These are phyloP conservation scores for Callyntrura sp. DNA, from an alignment of 2,888 invertebrate genomes.

Conservation along the genomic window DNA sequence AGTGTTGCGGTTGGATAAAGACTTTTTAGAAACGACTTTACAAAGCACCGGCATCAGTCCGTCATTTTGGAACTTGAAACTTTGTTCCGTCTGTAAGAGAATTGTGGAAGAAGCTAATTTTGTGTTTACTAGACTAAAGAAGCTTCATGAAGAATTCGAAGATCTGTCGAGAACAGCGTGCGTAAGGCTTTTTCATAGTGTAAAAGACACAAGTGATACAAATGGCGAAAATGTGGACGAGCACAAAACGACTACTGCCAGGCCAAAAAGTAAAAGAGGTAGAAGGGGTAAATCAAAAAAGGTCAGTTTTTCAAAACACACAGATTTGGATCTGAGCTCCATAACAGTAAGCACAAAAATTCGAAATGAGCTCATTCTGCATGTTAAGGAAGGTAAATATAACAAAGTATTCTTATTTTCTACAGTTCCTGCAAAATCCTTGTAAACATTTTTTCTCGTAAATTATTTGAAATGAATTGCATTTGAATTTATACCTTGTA, in stretches of 20 bases:
- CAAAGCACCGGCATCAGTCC: slow-evolving; percentile 11
- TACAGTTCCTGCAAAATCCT: too few species aligned
- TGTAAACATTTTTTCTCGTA: too few species aligned
- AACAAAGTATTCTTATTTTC: too few species aligned
- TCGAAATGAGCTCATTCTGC: background rate
- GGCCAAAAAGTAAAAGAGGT: background rate
- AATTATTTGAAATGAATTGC: too few species aligned
- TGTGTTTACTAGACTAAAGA: slow-evolving; percentile 49
- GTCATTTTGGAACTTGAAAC: slow-evolving; percentile 20
- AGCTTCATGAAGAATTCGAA: slow-evolving; percentile 52
- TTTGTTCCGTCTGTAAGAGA: slow-evolving; percentile 36
- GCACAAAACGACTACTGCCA: background rate
- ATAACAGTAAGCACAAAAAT: background rate
- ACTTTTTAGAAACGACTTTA: slow-evolving; percentile 14
- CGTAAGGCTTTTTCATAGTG: slow-evolving; percentile 4
- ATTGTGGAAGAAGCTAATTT: slow-evolving; percentile 52
- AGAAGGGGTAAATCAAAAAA: background rate
- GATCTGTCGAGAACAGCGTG: background rate
- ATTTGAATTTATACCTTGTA: too few species aligned
- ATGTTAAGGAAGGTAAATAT: background rate
- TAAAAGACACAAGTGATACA: too few species aligned
- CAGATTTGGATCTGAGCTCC: background rate
- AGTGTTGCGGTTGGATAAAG: slow-evolving; percentile 20
- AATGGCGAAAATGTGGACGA: background rate
- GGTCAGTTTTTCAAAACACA: background rate